Base-by-base conservation (phyloP, 2,113 vertebrate genomes). In the Tursiops truncatus region DNA sequence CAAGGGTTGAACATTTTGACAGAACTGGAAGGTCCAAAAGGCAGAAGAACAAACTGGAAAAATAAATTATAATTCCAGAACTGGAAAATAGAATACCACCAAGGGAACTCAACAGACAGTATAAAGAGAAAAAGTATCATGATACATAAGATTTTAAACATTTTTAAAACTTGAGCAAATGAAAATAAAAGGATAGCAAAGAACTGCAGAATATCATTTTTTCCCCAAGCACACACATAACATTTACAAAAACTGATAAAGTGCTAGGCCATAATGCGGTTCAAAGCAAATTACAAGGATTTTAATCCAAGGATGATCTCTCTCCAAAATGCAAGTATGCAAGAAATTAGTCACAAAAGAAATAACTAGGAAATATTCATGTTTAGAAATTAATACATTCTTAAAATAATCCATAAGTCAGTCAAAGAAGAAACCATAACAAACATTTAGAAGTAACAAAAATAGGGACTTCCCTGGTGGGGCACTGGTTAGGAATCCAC, bases 101-200 rank as follows among this genome's bases (percentile, higher is more conserved):
- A 93, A 94, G 94, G 71, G 25, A 96, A 96, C 56, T 56, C 44
- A 91, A 90, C 28, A 50, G 47, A 91, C 36, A 91, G 58, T 74
- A 60, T 81, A 76, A 93, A 92, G 71, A 74, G 17, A 47, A 94
- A 93, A 85, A 31, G 21, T 79, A 68, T 56, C 86, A 85, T 50
- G 71, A 65, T 95, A 94, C 15, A 93, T 28, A 95, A 79, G 7
- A 86, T 84, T 71, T 53, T 93, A 20, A 71, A 92, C 33, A 31
- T 76, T 97, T 90, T 97, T 60, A 73, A 96, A 96, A 81, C 14
- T 71, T 95, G 41, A 89, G 25, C 85, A 92, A 83, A 89, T 91
- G 6, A 91, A 91, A 63, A 74, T 11, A 74, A 65, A 82, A 90
- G 73, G 53, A 36, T 60, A 94, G 71, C 38, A 92, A 85, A 94